A percentile compares a stretch with the other conserved stretches of the same genome.
phyloP scores from a whole-genome alignment of 2,797 vertebrate genomes.

The Limosa lapponica region DNA sequence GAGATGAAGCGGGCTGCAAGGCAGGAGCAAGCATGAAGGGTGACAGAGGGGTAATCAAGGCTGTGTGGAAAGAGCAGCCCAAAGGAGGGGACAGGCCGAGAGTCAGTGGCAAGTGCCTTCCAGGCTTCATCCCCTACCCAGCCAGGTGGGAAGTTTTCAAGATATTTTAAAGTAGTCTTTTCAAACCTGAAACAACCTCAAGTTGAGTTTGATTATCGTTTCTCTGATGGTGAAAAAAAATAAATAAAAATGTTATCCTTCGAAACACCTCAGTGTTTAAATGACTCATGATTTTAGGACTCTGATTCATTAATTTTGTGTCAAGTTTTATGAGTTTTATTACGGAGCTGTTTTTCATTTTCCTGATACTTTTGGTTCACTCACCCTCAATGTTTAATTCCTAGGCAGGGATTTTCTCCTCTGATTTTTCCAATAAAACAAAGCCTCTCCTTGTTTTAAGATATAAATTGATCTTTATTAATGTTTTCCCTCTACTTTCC shows the following conservation, averaged over 20 bases:
- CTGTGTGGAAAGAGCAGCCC: background rate
- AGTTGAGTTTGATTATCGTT: background rate
- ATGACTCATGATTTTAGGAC: constrained; percentile 45
- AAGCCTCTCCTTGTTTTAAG: background rate
- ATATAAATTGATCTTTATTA: background rate
- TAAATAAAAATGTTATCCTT: background rate
- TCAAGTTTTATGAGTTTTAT: constrained; percentile 1
- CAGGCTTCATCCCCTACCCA: background rate
- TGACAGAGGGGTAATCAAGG: background rate
- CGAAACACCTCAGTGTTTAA: constrained; percentile 9
- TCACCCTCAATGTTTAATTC: background rate
- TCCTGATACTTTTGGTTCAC: background rate
- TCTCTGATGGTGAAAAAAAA: background rate
- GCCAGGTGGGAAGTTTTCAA: background rate
- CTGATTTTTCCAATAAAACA: background rate
- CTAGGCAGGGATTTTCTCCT: background rate
- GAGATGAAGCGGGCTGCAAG: fast-evolving
- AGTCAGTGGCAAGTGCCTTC: background rate
- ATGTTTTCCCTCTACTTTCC: background rate
- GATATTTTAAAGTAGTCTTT: background rate
- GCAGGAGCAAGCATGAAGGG: background rate
- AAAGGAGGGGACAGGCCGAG: background rate
- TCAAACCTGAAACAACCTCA: background rate
- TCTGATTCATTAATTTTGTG: constrained; percentile 32
- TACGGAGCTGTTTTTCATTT: background rate